phyloP scores from a whole-genome alignment of 92 coral and sea anemone species.

The Porites rus region DNA sequence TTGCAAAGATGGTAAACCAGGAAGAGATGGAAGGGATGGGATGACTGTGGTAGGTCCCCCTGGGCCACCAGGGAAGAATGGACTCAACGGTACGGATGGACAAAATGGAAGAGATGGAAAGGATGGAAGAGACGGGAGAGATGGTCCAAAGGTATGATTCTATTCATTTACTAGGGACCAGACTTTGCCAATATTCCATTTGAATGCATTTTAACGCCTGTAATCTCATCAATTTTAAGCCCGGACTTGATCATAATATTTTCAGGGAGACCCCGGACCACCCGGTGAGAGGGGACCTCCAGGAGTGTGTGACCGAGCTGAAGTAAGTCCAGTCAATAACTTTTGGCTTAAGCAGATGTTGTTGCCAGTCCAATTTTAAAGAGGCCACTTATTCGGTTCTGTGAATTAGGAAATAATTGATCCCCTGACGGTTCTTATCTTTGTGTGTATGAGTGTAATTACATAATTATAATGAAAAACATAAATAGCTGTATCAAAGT shows the following conservation, averaged over 20 bases:
- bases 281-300: conserved; percentile 52
- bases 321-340: background rate
- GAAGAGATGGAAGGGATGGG: conserved; percentile 68
- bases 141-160: conserved; percentile 46
- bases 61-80: conserved; percentile 55
- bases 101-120: conserved; percentile 60
- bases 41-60: conserved; percentile 60
- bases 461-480: background rate
- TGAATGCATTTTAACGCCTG: background rate
- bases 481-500: background rate
- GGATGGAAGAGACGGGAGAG: conserved; percentile 54
- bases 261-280: conserved; percentile 65
- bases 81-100: conserved; percentile 61
- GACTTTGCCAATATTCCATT: background rate
- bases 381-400: background rate
- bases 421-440: background rate
- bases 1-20: conserved; percentile 69
- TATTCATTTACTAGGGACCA: background rate
- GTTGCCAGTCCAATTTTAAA: background rate
- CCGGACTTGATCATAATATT: background rate
- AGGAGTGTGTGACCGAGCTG: conserved; percentile 39
- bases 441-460: background rate
- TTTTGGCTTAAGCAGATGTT: background rate
- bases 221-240: background rate
- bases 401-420: background rate